Percentiles rank a stretch among this genome's conserved stretches.
Evolutionary conservation across 2,113 vertebrate species (phyloP).

Genomic region (Noctilio leporinus): DNA sequence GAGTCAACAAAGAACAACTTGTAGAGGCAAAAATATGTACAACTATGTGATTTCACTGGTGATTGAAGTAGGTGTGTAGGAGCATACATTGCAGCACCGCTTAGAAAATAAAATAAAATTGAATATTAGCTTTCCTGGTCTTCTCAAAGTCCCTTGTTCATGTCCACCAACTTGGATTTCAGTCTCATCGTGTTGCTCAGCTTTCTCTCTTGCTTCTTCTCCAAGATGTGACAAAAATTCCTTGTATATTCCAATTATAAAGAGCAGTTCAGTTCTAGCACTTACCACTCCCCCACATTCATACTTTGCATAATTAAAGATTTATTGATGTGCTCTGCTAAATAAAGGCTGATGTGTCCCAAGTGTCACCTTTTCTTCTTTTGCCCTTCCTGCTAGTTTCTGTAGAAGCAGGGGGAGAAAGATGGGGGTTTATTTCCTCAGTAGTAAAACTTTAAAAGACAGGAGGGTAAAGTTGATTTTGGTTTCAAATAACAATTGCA

Average conservation of each 20-base stretch:
- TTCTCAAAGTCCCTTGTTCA: neutral
- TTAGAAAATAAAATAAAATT: neutral
- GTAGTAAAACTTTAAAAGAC: neutral
- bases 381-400: neutral
- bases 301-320: neutral
- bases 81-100: neutral
- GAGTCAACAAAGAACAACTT: neutral
- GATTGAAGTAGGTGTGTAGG: neutral
- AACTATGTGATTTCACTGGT: neutral
- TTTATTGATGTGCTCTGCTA: slow-evolving; percentile 23
- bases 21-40: neutral
- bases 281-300: neutral
- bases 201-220: neutral
- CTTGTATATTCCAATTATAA: slow-evolving; percentile 6
- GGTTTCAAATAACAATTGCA: neutral
- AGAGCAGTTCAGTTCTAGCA: neutral
- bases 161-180: neutral
- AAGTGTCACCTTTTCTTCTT: neutral
- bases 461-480: neutral
- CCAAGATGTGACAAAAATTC: neutral
- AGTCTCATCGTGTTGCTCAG: neutral
- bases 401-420: neutral
- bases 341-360: neutral
- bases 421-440: neutral
- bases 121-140: neutral